Evolutionary conservation across 2,797 vertebrate genomes (phyloP).

Genomic region (Glyptemys insculpta): DNA sequence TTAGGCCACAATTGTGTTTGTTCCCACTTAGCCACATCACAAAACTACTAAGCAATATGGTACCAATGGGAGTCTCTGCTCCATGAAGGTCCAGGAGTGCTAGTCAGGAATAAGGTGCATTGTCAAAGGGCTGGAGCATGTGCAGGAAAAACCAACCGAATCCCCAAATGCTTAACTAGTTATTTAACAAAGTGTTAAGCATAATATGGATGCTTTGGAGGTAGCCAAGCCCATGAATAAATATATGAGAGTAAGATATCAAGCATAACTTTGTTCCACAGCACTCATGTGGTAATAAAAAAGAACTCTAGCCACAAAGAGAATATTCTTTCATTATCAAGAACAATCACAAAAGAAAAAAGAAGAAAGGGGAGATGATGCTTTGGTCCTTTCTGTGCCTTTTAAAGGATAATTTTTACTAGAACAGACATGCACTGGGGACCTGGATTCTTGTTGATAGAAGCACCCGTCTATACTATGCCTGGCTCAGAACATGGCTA

Average conservation of each 20-base stretch:
- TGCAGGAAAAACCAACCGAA: neutral
- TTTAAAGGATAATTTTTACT: neutral
- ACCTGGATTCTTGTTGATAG: neutral
- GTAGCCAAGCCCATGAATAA: neutral
- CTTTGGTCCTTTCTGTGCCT: neutral
- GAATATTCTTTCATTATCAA: neutral
- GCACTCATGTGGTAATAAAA: neutral
- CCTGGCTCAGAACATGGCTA: neutral
- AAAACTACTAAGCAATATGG: neutral
- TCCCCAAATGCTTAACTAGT: neutral
- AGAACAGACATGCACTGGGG: neutral
- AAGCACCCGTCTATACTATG: neutral
- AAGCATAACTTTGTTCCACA: neutral
- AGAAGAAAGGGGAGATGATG: neutral
- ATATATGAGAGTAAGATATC: neutral
- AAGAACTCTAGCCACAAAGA: neutral
- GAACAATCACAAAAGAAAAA: accelerated
- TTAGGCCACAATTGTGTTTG: neutral
- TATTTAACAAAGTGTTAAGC: neutral
- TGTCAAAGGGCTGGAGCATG: neutral
- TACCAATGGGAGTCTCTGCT: neutral
- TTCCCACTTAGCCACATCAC: neutral
- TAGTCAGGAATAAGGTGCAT: neutral
- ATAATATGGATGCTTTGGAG: neutral
- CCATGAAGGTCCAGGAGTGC: neutral